A percentile compares a stretch with the other conserved stretches of the same genome.
These are phyloP conservation scores for Pyxicephalus adspersus DNA, from an alignment of 2,113 vertebrate genomes.

Conservation along the genomic window DNA sequence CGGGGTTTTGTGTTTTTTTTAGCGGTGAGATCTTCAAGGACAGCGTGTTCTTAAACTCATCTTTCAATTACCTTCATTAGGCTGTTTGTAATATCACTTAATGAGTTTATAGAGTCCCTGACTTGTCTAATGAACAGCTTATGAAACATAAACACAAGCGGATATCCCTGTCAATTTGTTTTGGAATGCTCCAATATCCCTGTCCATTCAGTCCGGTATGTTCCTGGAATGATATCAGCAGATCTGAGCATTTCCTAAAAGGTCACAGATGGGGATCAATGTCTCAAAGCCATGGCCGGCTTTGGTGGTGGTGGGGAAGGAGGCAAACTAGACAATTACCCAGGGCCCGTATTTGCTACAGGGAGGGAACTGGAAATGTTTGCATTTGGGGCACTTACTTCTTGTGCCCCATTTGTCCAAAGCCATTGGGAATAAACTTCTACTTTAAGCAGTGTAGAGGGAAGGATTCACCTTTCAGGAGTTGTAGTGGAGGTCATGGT, in stretches of 20 bases:
- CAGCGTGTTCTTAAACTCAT: neutral
- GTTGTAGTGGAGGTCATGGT: no score
- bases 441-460: no score
- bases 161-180: constrained; percentile 11
- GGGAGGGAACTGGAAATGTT: no score
- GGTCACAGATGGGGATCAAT: neutral
- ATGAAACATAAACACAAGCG: constrained; percentile 65
- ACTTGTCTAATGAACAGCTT: constrained; percentile 57
- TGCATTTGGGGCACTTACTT: no score
- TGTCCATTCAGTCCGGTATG: neutral
- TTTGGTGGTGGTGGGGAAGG: no score
- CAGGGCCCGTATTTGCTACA: no score
- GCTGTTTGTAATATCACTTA: constrained; percentile 59
- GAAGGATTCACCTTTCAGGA: no score
- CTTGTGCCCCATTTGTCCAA: no score
- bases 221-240: neutral
- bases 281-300: no score
- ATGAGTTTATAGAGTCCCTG: constrained; percentile 64
- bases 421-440: no score
- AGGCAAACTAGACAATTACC: no score
- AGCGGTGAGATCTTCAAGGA: constrained; percentile 8
- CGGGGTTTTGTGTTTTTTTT: neutral
- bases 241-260: neutral
- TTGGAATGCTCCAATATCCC: neutral
- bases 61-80: constrained; percentile 40